Evolutionary conservation across 1,140 invertebrate species (phyloP).

Genomic region (Pteromalus puparum): DNA sequence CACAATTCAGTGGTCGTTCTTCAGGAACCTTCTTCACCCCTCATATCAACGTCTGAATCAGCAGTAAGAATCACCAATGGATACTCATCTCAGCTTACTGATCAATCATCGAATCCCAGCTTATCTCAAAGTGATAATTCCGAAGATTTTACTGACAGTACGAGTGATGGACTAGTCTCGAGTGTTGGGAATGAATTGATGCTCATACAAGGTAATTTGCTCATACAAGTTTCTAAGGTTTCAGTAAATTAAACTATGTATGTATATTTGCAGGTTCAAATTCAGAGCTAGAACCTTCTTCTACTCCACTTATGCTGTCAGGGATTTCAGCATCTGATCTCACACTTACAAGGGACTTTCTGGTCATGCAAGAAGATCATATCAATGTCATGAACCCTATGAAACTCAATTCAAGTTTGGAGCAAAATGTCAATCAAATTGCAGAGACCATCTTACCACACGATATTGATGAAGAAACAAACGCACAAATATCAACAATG

Average conservation of each 20-base stretch:
- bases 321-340: slow-evolving; percentile 70
- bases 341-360: slow-evolving; percentile 68
- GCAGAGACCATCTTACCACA: slow-evolving; percentile 46
- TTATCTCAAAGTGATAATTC: slow-evolving; percentile 61
- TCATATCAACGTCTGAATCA: slow-evolving; percentile 66
- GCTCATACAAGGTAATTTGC: slow-evolving; percentile 68
- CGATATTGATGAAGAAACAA: slow-evolving; percentile 49
- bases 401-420: slow-evolving; percentile 54
- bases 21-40: slow-evolving; percentile 69
- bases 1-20: slow-evolving; percentile 76
- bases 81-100: slow-evolving; percentile 65
- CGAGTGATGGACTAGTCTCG: slow-evolving; percentile 65
- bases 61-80: slow-evolving; percentile 64
- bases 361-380: slow-evolving; percentile 73
- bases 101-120: slow-evolving; percentile 60
- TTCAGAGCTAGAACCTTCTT: slow-evolving; percentile 65
- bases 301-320: slow-evolving; percentile 69
- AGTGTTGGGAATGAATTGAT: slow-evolving; percentile 71
- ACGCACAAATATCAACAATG: slow-evolving; percentile 42
- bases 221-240: slow-evolving; percentile 37
- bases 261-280: slow-evolving; percentile 58
- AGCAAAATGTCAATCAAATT: slow-evolving; percentile 32
- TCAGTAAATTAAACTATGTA: background rate
- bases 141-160: slow-evolving; percentile 68
- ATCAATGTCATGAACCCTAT: slow-evolving; percentile 69